A percentile compares a stretch with the other conserved stretches of the same genome.
phyloP scores from a whole-genome alignment of 2,888 invertebrate species.

The Fragum fragum region DNA sequence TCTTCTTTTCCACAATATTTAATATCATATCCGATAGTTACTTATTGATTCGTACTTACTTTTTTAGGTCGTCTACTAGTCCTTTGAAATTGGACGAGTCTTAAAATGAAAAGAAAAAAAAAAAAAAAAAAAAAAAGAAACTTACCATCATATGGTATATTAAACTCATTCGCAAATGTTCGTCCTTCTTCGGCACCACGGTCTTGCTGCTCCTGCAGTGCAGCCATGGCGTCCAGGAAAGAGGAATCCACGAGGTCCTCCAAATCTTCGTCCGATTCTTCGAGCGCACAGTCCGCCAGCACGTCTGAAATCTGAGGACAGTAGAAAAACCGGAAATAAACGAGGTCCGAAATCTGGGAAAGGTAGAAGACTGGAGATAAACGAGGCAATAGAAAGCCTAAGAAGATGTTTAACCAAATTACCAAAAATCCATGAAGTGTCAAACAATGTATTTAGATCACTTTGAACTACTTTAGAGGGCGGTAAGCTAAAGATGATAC shows the following conservation, averaged over 20 bases:
- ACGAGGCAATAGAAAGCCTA: too few relatives aligned
- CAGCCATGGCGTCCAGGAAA: constrained; percentile 10
- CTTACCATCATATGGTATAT: not conserved
- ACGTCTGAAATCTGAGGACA: constrained; percentile 19
- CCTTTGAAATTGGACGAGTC: too few relatives aligned
- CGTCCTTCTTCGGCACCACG: not conserved
- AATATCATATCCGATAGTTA: too few relatives aligned
- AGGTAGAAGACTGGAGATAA: not conserved
- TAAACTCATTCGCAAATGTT: not conserved
- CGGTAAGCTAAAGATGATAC: not conserved
- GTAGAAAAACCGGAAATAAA: not conserved
- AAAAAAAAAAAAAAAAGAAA: too few relatives aligned
- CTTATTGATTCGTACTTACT: too few relatives aligned
- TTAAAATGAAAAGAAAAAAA: too few relatives aligned
- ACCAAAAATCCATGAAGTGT: not conserved
- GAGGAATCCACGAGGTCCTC: not conserved
- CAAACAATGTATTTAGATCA: not conserved
- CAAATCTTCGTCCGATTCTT: not conserved
- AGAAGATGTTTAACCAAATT: not conserved
- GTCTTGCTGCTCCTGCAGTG: constrained; percentile 15
- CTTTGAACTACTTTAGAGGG: not conserved
- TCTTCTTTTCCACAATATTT: too few relatives aligned
- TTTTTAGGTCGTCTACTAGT: too few relatives aligned
- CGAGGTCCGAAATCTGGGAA: not conserved
- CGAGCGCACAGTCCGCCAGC: constrained; percentile 25